These are phyloP conservation scores for Vimba vimba DNA, from an alignment of 2,113 vertebrate species.

Conservation along the genomic window DNA sequence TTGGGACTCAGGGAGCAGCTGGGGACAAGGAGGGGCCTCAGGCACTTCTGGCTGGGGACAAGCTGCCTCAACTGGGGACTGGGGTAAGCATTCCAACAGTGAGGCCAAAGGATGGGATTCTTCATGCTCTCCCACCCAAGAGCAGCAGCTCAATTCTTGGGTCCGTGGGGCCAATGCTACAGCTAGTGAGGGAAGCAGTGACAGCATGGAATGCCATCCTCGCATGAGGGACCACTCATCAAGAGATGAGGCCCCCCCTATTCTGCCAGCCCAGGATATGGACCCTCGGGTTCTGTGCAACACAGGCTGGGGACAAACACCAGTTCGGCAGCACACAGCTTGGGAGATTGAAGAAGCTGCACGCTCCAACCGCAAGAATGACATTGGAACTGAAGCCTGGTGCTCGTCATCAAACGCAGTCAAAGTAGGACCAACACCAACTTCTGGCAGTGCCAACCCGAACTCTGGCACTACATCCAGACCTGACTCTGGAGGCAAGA, in stretches of 20 bases:
- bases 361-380: conserved; percentile 85
- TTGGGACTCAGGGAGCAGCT: conserved; percentile 82
- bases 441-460: conserved; percentile 64
- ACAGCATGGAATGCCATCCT: conserved; percentile 81
- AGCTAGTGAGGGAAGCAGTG: conserved; percentile 88
- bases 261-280: conserved; percentile 89
- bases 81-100: conserved; percentile 72
- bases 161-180: conserved; percentile 81
- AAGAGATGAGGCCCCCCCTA: conserved; percentile 74
- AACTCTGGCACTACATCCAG: conserved; percentile 77
- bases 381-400: conserved; percentile 90
- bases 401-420: conserved; percentile 75
- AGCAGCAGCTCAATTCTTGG: conserved; percentile 82
- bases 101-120: conserved; percentile 86
- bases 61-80: conserved; percentile 68
- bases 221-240: conserved; percentile 74
- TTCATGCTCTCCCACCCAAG: conserved; percentile 72
- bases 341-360: conserved; percentile 94
- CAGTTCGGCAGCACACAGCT: conserved; percentile 94
- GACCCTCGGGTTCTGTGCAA: conserved; percentile 96
- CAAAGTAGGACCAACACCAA: conserved; percentile 60
- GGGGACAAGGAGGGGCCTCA: conserved; percentile 80
- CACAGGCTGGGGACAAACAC: conserved; percentile 97
- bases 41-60: conserved; percentile 77
- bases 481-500: conserved; percentile 87